Evolutionary conservation across 2,888 invertebrate species (phyloP).

Genomic region (Conistra vaccinii): DNA sequence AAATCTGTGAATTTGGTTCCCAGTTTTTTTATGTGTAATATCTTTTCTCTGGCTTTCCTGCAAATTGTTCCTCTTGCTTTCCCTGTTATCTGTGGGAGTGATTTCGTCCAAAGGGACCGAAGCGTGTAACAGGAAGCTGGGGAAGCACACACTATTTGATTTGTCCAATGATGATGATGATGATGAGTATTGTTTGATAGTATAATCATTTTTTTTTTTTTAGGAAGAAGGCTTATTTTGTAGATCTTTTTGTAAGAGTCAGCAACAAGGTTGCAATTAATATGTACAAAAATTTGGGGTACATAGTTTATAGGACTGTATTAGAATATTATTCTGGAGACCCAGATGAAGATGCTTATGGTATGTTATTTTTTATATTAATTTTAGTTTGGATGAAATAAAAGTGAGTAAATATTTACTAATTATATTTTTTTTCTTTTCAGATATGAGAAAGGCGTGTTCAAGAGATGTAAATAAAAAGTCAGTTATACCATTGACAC

Average conservation of each 20-base stretch:
- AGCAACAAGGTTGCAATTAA: slow-evolving; percentile 99
- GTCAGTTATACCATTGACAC: slow-evolving; percentile 97
- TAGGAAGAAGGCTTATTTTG: slow-evolving; percentile 99
- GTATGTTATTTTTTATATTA: slow-evolving; percentile 85
- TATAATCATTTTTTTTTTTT: slow-evolving; percentile 66
- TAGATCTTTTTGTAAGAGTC: slow-evolving; percentile 99
- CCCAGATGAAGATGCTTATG: slow-evolving; percentile 99
- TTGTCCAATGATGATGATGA: too few species aligned
- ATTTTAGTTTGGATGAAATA: neutral
- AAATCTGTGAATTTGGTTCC: neutral
- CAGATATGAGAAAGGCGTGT: slow-evolving; percentile 99
- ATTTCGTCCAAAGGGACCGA: too few species aligned
- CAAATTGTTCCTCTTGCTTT: too few species aligned
- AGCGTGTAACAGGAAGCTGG: too few species aligned
- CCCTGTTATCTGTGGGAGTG: too few species aligned
- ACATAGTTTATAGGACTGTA: slow-evolving; percentile 98
- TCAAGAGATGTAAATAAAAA: slow-evolving; percentile 97
- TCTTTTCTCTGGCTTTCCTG: too few species aligned
- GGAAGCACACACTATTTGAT: too few species aligned
- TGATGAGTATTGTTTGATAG: neutral
- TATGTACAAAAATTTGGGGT: slow-evolving; percentile 99
- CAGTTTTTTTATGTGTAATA: neutral
- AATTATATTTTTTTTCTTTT: slow-evolving; percentile 74
- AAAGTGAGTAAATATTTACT: neutral
- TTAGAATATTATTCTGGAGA: slow-evolving; percentile 99